Conservation (phyloP, 2,888 invertebrate genomes). For the Dryadula phaetusa region DNA sequence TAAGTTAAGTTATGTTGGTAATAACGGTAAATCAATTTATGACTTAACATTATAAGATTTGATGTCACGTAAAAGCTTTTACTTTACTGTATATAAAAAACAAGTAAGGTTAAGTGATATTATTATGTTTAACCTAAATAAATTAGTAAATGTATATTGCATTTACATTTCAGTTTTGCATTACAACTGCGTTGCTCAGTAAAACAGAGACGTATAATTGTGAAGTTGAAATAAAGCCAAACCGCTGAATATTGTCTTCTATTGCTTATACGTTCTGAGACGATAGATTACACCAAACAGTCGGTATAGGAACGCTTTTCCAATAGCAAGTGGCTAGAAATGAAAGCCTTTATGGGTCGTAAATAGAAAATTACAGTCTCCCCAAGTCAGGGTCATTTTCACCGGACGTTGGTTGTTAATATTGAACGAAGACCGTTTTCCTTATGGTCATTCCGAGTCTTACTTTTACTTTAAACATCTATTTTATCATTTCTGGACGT, state of each 20-base stretch:
- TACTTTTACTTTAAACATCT: constrained; percentile 20
- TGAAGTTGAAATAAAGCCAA: constrained; percentile 19
- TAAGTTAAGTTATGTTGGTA: too few species aligned
- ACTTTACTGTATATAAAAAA: neutral
- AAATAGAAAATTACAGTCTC: constrained; percentile 72
- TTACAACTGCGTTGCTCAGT: neutral
- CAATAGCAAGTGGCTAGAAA: constrained; percentile 70
- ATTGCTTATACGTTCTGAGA: constrained; percentile 34
- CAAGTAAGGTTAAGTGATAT: neutral
- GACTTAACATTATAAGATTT: too few species aligned
- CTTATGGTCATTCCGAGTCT: constrained; percentile 26
- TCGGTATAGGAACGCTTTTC: constrained; percentile 54
- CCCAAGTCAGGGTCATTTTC: constrained; percentile 59
- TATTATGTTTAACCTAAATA: neutral
- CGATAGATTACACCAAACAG: constrained; percentile 36
- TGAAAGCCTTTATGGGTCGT: constrained; percentile 73
- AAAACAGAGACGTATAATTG: constrained; percentile 1
- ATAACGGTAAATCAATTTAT: too few species aligned
- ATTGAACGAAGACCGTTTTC: constrained; percentile 48
- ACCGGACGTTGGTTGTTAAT: constrained; percentile 58
- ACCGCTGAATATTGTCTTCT: constrained; percentile 27
- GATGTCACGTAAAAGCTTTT: neutral
- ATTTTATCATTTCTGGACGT: neutral
- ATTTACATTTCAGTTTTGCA: neutral
- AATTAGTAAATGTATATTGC: neutral